These are phyloP conservation scores for Xenopus petersii DNA, from an alignment of 2,797 vertebrate genomes.

Conservation along the genomic window DNA sequence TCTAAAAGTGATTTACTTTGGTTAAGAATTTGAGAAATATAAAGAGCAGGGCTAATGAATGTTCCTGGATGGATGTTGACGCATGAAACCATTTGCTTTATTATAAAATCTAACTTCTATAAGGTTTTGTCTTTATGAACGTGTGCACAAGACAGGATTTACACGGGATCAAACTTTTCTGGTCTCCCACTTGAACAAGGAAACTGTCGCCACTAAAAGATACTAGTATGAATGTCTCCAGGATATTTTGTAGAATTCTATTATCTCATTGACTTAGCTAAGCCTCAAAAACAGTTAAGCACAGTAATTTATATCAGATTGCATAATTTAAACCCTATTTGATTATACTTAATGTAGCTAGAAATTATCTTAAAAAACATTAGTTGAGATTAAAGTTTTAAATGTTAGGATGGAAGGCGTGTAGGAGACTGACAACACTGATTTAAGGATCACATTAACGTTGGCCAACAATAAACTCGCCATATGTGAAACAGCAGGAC, in stretches of 20 bases:
- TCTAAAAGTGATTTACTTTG: no score
- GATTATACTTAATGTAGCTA: slow-evolving; percentile 45
- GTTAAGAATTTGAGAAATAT: no score
- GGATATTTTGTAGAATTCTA: slow-evolving; percentile 31
- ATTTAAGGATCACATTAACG: slow-evolving; percentile 14
- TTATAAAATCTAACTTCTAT: no score
- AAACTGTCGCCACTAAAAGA: slow-evolving; percentile 20
- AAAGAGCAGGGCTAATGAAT: no score
- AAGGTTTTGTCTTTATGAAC: no score
- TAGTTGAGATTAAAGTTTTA: slow-evolving; percentile 44
- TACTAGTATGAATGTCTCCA: slow-evolving; percentile 23
- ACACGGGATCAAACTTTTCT: background rate
- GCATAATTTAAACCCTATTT: slow-evolving; percentile 46
- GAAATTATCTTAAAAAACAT: slow-evolving; percentile 42
- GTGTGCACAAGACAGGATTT: no score
- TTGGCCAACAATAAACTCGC: slow-evolving; percentile 10
- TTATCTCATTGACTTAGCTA: slow-evolving; percentile 39
- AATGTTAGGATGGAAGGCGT: slow-evolving; percentile 29
- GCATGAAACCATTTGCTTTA: no score
- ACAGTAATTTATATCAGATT: slow-evolving; percentile 42
- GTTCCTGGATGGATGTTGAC: no score
- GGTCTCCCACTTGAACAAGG: background rate
- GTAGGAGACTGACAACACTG: slow-evolving; percentile 25
- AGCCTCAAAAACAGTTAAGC: slow-evolving; percentile 43
- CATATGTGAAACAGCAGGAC: slow-evolving; percentile 12